phyloP scores from a whole-genome alignment of 2,797 vertebrate species.

The Holocentrus rufus region DNA sequence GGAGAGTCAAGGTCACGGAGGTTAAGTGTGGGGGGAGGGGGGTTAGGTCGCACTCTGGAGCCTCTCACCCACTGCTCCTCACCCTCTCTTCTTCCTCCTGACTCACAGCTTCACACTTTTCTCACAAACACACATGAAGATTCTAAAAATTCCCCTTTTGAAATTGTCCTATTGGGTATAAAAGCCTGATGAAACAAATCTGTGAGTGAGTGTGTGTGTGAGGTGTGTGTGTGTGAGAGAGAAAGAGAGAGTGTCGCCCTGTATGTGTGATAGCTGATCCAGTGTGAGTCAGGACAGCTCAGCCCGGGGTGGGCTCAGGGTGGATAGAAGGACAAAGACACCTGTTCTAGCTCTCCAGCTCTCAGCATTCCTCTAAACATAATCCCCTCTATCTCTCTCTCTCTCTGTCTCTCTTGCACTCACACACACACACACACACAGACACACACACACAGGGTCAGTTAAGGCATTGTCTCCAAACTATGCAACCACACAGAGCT shows the following conservation, averaged over 20 bases:
- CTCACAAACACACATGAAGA: constrained; percentile 29
- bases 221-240: constrained; percentile 7
- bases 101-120: constrained; percentile 38
- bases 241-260: not conserved
- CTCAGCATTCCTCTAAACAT: constrained; percentile 74
- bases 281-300: constrained; percentile 65
- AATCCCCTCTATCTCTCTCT: constrained; percentile 60
- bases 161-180: constrained; percentile 53
- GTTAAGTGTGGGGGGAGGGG: constrained; percentile 80
- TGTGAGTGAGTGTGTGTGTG: constrained; percentile 22
- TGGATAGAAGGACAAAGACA: constrained; percentile 76
- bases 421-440: constrained; percentile 20
- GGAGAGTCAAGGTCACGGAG: constrained; percentile 79
- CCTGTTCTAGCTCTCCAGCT: constrained; percentile 72
- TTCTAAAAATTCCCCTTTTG: constrained; percentile 44
- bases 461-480: constrained; percentile 19
- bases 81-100: constrained; percentile 36
- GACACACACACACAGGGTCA: constrained; percentile 15
- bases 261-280: constrained; percentile 58
- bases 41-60: constrained; percentile 72
- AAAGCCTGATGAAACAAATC: constrained; percentile 49
- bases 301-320: constrained; percentile 52
- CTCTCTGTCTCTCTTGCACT: constrained; percentile 13
- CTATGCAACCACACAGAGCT: constrained; percentile 13
- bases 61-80: constrained; percentile 42